phyloP scores from a whole-genome alignment of 37 sponge, comb jelly and placozoan genomes.

The Halisarca cf. caerulea region DNA sequence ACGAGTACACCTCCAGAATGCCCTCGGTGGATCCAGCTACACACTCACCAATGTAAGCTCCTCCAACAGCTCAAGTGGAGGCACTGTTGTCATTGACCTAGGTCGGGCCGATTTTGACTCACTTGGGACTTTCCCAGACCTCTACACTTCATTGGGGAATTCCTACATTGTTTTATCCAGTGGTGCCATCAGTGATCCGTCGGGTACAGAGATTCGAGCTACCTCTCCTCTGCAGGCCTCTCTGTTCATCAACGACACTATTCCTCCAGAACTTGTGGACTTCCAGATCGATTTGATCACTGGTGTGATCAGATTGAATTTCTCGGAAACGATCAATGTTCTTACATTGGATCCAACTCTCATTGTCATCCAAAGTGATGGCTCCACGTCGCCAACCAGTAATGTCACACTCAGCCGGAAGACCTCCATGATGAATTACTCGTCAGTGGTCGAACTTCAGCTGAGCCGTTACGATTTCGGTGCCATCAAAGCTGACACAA shows the following conservation, averaged over 20 bases:
- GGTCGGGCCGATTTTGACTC: conserved; percentile 61
- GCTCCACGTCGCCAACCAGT: background rate
- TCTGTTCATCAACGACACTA: conserved; percentile 47
- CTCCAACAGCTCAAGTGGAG: conserved; percentile 54
- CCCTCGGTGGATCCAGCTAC: conserved; percentile 23
- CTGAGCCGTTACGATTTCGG: conserved; percentile 63
- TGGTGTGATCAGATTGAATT: conserved; percentile 57
- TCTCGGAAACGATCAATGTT: conserved; percentile 79
- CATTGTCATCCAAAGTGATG: conserved; percentile 61
- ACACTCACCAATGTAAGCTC: conserved; percentile 45
- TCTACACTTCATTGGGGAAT: conserved; percentile 25
- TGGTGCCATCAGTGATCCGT: conserved; percentile 59
- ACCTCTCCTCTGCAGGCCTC: conserved; percentile 35
- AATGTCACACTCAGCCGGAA: conserved; percentile 56
- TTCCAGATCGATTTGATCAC: conserved; percentile 67
- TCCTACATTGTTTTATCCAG: conserved; percentile 47
- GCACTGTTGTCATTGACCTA: conserved; percentile 45
- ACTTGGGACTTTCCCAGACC: conserved; percentile 51
- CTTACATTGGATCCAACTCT: conserved; percentile 50
- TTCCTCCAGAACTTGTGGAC: conserved; percentile 46
- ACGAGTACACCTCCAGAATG: conserved; percentile 59
- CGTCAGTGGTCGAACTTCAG: conserved; percentile 35
- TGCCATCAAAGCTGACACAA: conserved; percentile 61
- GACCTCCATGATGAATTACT: conserved; percentile 54
- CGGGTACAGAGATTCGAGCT: conserved; percentile 32